Evolutionary conservation across 2,888 invertebrate species (phyloP), one percentile per base, ranked within the genome.

Genomic region (Cosmorhoe ocellata): DNA sequence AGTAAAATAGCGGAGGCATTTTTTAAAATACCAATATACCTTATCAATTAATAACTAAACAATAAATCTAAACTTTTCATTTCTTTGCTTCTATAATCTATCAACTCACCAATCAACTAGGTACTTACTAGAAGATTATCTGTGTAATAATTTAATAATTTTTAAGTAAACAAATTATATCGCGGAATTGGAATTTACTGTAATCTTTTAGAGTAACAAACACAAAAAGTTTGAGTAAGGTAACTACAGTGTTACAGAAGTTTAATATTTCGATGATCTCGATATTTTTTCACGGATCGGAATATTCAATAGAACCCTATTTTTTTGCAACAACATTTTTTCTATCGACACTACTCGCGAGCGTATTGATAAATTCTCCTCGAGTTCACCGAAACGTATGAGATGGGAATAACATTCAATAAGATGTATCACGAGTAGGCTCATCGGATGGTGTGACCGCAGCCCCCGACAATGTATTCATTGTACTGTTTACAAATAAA

Each of bases 401-500:
- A 64, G 66, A 67, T 72, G 77, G 69, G 76, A 55, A 74, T 74
- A 81, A 77, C 74, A 79, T 84, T 85, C 79, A 84, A 89, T 86
- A 80, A 82, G 77, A 79, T 76, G 77, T 73, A 79, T 81, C 74
- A 82, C 67, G 74, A 79, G 84, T 76, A 80, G 75, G 77, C 73
- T 64, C 61, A 70, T 73, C 68, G 73, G 71, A 66, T 74, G 74
- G 79, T 79, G 80, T 76, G 84, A 80, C 82, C 81, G 74, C 74
- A 70, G 52, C 58, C 42, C 75, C 38, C 75, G 77, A 85, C 79
- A 80, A 81, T 83, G 72, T 67, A 69, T 81, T 85, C 82, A 78
- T 82, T 84, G 83, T 83, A 75, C 73, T 90, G 87, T 89, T 89
- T 90, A 88, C 88, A 90, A 90, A 90, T 89, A 90, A 89, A 86